Evolutionary conservation across 2,888 invertebrate genomes (phyloP).

Genomic region (Orthosia incerta): DNA sequence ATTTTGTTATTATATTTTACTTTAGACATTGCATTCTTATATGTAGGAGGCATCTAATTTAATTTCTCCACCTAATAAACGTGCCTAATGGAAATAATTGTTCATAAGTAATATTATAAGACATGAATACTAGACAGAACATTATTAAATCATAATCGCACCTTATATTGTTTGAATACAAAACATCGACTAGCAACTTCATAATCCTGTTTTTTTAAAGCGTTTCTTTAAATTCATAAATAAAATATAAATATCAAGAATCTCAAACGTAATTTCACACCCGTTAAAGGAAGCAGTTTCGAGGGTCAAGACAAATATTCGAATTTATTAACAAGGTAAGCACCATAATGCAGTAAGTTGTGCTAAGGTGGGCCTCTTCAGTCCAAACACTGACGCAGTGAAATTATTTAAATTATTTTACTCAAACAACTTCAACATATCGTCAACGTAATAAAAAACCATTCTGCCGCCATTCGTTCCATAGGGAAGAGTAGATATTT

Average conservation of each 20-base stretch:
- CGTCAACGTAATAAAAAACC: constrained; percentile 61
- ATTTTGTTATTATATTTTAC: constrained; percentile 62
- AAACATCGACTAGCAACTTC: constrained; percentile 79
- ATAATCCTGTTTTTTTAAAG: constrained; percentile 74
- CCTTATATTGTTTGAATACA: constrained; percentile 67
- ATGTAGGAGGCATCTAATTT: constrained; percentile 69
- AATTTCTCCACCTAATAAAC: constrained; percentile 65
- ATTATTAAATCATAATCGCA: constrained; percentile 61
- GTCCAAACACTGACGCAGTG: constrained; percentile 57
- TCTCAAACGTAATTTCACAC: constrained; percentile 85
- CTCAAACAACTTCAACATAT: constrained; percentile 47
- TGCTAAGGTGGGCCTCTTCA: constrained; percentile 79
- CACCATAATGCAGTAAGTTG: constrained; percentile 79
- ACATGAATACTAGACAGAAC: constrained; percentile 51
- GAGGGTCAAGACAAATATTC: constrained; percentile 71
- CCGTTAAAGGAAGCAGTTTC: constrained; percentile 80
- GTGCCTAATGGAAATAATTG: constrained; percentile 65
- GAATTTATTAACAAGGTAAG: constrained; percentile 79
- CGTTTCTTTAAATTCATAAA: constrained; percentile 73
- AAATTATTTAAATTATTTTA: constrained; percentile 51
- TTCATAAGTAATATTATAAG: constrained; percentile 60
- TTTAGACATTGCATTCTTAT: constrained; percentile 68
- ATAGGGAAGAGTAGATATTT: constrained; percentile 65
- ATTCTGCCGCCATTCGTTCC: constrained; percentile 64
- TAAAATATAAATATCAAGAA: constrained; percentile 73